Percentiles rank a stretch among this genome's conserved stretches.
phyloP scores from a whole-genome alignment of 2,113 vertebrate genomes.

The Scomber scombrus region DNA sequence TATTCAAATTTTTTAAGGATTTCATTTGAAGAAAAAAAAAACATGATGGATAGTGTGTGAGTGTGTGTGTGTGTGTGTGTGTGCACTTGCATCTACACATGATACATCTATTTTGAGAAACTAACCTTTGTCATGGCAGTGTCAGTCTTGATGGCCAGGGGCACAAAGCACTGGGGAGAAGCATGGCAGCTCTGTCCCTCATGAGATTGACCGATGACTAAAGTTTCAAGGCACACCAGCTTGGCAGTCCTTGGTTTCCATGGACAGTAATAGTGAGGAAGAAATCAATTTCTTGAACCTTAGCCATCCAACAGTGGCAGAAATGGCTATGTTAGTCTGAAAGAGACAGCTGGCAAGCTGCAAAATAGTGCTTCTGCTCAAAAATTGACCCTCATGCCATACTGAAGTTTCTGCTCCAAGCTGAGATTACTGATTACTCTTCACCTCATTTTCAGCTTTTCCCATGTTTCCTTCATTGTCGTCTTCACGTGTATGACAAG shows the following conservation, averaged over 20 bases:
- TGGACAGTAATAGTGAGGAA: constrained; percentile 65
- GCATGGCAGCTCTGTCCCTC: constrained; percentile 47
- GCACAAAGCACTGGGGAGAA: constrained; percentile 28
- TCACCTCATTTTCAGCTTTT: constrained; percentile 15
- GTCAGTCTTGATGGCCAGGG: constrained; percentile 37
- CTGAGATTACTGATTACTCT: constrained; percentile 61
- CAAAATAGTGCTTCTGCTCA: constrained; percentile 70
- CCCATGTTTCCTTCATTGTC: constrained; percentile 41
- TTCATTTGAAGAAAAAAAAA: neutral
- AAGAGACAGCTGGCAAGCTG: constrained; percentile 77
- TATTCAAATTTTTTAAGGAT: too few relatives aligned
- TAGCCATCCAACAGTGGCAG: constrained; percentile 71
- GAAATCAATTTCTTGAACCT: constrained; percentile 66
- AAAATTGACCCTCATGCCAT: constrained; percentile 76
- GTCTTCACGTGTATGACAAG: constrained; percentile 38
- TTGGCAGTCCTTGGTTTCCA: constrained; percentile 63
- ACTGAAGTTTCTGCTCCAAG: constrained; percentile 57
- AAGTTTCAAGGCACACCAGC: constrained; percentile 46
- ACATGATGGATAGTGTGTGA: neutral
- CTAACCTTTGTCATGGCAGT: constrained; percentile 41
- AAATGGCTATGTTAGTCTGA: constrained; percentile 59
- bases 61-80: constrained; percentile 11
- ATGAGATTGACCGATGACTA: constrained; percentile 66
- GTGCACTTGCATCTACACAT: constrained; percentile 17
- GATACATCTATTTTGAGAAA: constrained; percentile 48